These are phyloP conservation scores for Catocala nupta DNA, from an alignment of 2,888 invertebrate genomes.

Conservation along the genomic window DNA sequence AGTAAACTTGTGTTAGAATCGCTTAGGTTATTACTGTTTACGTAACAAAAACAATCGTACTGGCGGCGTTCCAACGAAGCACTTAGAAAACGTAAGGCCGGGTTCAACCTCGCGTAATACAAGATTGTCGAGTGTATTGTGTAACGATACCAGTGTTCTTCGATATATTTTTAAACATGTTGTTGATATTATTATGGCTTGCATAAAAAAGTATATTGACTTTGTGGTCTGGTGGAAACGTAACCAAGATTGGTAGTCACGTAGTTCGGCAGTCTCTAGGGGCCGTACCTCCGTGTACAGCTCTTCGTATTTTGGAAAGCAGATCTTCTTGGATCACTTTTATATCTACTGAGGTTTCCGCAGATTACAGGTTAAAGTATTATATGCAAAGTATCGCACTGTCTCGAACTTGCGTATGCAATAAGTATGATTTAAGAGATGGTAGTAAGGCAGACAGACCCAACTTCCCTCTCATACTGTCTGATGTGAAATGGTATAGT, in stretches of 20 bases:
- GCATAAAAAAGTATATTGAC: no score
- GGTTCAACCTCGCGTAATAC: constrained; percentile 13
- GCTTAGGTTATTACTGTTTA: constrained; percentile 16
- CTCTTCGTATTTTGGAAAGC: no score
- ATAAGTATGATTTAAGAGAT: no score
- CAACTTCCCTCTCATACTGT: no score
- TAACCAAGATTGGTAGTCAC: neutral
- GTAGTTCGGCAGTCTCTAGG: neutral
- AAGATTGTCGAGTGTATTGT: constrained; percentile 9
- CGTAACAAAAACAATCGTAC: constrained; percentile 22
- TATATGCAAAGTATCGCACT: no score
- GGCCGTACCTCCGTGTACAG: neutral
- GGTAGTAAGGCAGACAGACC: no score
- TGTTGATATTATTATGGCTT: neutral
- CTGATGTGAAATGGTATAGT: no score
- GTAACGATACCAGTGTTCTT: constrained; percentile 7
- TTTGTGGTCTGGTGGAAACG: neutral
- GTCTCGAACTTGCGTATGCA: no score
- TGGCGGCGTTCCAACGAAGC: constrained; percentile 22
- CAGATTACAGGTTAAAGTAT: no score
- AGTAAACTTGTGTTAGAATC: constrained; percentile 18
- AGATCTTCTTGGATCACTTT: no score
- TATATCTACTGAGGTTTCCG: no score
- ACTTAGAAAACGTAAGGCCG: constrained; percentile 16
- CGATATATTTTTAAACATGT: neutral